Percentiles rank a stretch among this genome's conserved stretches.
Conservation (phyloP, 2,113 vertebrate genomes). For the Oophaga pumilio region DNA sequence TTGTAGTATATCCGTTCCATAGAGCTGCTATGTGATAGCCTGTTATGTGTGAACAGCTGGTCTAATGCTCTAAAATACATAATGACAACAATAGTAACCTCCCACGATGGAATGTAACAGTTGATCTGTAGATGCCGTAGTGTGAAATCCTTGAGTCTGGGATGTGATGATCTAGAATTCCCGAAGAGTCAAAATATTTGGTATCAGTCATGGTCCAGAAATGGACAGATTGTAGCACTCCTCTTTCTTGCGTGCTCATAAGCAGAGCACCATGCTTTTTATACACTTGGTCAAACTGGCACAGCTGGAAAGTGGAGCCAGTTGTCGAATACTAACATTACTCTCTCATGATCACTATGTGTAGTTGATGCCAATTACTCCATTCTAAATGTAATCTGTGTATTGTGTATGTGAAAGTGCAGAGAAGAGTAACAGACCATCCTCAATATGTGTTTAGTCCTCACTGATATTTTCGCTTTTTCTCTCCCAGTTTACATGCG, state of each 20-base stretch:
- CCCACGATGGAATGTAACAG: not conserved
- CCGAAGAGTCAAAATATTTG: not conserved
- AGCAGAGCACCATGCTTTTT: not conserved
- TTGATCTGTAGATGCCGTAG: not conserved
- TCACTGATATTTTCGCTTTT: not conserved
- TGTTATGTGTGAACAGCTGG: slow-evolving; percentile 24
- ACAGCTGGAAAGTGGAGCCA: not conserved
- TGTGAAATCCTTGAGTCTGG: not conserved
- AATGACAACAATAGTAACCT: slow-evolving; percentile 11
- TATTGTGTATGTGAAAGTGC: not conserved
- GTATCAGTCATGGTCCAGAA: not conserved
- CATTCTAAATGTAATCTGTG: not conserved
- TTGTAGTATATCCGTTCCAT: not conserved
- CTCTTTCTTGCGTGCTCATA: not conserved
- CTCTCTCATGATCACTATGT: not conserved
- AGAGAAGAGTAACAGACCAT: no score
- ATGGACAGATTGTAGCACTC: not conserved
- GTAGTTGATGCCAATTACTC: not conserved
- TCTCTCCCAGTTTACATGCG: not conserved
- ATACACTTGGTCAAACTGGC: not conserved
- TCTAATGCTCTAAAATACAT: not conserved
- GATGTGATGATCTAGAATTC: not conserved
- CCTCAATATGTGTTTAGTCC: not conserved
- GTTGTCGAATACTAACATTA: not conserved
- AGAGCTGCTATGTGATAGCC: not conserved